Conservation (phyloP, 2,113 vertebrate genomes). For the Scortum barcoo region DNA sequence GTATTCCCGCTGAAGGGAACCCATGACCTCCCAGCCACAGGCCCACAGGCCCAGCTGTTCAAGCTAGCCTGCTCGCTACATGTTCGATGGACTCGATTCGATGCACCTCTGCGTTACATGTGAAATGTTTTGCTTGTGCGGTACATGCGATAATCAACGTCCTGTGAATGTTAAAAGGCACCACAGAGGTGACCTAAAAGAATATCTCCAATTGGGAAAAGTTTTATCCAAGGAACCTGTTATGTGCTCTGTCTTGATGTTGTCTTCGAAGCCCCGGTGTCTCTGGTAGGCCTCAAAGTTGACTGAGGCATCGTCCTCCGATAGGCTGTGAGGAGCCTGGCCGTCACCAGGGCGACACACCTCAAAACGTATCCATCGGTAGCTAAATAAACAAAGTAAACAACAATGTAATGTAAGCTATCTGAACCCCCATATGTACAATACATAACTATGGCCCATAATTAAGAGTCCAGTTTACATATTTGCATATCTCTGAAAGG, state of each 20-base stretch:
- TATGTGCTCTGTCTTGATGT: conserved; percentile 72
- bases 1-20: not conserved
- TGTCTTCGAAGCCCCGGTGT: conserved; percentile 82
- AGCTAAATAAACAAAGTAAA: conserved; percentile 73
- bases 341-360: conserved; percentile 87
- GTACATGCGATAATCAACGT: not conserved
- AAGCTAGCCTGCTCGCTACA: not conserved
- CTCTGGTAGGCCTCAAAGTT: conserved; percentile 90
- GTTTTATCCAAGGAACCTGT: conserved; percentile 59
- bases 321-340: conserved; percentile 81
- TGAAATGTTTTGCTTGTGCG: not conserved
- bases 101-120: not conserved
- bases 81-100: not conserved
- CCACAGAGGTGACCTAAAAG: not conserved
- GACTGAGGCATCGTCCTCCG: conserved; percentile 84
- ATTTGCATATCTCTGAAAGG: not conserved
- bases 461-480: too few relatives aligned
- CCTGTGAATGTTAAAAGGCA: not conserved
- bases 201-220: not conserved
- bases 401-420: not conserved
- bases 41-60: not conserved
- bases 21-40: not conserved
- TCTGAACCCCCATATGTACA: not conserved
- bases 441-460: not conserved
- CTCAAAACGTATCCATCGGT: conserved; percentile 92